Percentiles rank a stretch among this genome's conserved stretches.
Evolutionary conservation across 2,113 vertebrate species (phyloP).

Genomic region (Amia ocellicauda): DNA sequence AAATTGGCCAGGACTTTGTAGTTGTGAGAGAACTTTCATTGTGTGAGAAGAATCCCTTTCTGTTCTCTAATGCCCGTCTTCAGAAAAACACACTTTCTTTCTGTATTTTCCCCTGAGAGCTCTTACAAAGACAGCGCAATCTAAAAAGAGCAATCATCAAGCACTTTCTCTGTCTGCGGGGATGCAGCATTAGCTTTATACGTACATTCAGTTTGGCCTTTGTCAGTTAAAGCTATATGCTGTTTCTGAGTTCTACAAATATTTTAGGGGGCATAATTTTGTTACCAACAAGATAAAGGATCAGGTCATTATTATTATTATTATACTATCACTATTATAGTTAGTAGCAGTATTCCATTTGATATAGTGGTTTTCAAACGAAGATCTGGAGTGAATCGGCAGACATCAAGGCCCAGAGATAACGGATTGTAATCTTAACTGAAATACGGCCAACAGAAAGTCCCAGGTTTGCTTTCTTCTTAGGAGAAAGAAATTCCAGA

Average conservation of each 20-base stretch:
- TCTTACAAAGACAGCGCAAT: background rate
- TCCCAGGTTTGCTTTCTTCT: background rate
- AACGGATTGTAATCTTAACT: too few relatives aligned
- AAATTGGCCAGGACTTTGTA: slow-evolving; percentile 1
- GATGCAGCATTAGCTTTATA: background rate
- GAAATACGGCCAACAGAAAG: too few relatives aligned
- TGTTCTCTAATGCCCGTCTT: background rate
- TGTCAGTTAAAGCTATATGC: too few relatives aligned
- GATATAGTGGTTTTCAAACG: background rate
- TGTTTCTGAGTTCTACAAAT: background rate
- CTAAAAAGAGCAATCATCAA: background rate
- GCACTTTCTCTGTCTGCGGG: background rate
- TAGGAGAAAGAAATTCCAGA: background rate
- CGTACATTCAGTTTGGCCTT: background rate
- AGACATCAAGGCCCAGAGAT: too few relatives aligned
- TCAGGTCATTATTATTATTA: too few relatives aligned
- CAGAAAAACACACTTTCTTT: too few relatives aligned
- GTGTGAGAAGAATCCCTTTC: slow-evolving; percentile 3
- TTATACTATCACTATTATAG: background rate
- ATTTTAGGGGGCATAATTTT: background rate
- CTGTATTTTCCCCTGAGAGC: background rate
- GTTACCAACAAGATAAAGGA: too few relatives aligned
- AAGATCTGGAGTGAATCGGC: too few relatives aligned
- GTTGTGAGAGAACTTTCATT: slow-evolving; percentile 3
- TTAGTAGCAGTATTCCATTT: background rate